Conservation (phyloP, 1,140 invertebrate species). For the Drosophila kurseongensis region DNA sequence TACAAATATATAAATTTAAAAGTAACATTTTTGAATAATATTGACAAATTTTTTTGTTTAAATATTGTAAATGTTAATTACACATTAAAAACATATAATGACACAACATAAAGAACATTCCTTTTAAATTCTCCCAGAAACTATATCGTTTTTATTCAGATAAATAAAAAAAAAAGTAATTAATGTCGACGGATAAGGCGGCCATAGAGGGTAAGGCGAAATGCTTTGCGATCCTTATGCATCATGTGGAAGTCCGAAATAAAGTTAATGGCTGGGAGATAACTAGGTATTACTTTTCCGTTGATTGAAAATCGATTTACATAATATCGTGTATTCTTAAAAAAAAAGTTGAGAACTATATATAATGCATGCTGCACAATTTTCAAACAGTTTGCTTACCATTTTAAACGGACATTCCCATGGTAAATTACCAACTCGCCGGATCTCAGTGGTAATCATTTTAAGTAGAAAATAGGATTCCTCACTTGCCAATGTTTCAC, state of each 20-base stretch:
- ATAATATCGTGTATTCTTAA: conserved; percentile 19
- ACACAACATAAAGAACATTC: no score
- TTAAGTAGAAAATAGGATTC: conserved; percentile 14
- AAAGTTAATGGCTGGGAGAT: conserved; percentile 15
- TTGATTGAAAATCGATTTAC: conserved; percentile 18
- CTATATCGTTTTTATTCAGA: no score
- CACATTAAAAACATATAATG: no score
- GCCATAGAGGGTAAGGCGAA: background rate
- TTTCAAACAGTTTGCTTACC: conserved; percentile 1
- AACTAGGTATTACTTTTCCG: conserved; percentile 23
- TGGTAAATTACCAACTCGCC: conserved; percentile 26
- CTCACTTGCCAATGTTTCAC: conserved; percentile 3
- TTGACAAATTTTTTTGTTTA: no score
- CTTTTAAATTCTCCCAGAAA: no score
- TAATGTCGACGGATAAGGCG: background rate
- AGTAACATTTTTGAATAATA: no score
- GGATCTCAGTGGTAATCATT: conserved; percentile 5
- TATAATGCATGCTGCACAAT: background rate
- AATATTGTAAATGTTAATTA: no score
- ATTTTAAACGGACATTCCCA: conserved; percentile 38
- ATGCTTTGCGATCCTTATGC: background rate
- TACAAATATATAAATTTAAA: no score
- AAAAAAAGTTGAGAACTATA: background rate
- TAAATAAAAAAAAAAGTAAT: no score
- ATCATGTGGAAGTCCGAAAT: background rate